These are phyloP conservation scores for Glaucomys volans DNA, from an alignment of 2,113 vertebrate genomes.

Conservation along the genomic window DNA sequence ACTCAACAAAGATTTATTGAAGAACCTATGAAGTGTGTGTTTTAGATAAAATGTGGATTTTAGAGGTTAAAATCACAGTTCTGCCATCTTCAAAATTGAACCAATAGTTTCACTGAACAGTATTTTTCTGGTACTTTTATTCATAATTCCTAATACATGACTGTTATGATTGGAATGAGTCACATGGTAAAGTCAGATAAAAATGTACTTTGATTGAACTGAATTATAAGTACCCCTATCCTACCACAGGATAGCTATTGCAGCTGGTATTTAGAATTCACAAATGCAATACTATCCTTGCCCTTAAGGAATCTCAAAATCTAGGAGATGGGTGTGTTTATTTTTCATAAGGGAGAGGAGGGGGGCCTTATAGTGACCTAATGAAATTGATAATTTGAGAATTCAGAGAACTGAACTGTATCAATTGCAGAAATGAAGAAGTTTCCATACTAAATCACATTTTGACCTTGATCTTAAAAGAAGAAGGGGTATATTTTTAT, in stretches of 20 bases:
- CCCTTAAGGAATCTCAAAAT: background rate
- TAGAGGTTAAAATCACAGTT: background rate
- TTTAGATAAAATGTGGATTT: background rate
- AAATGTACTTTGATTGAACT: background rate
- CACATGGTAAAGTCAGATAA: background rate
- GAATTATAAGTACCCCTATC: background rate
- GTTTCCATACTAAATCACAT: background rate
- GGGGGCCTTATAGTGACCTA: background rate
- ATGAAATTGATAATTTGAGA: slow-evolving; percentile 5
- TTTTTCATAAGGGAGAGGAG: background rate
- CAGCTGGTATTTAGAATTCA: background rate
- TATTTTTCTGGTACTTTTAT: slow-evolving; percentile 4
- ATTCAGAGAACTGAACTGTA: background rate
- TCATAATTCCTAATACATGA: background rate
- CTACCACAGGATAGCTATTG: background rate
- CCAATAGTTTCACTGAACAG: background rate
- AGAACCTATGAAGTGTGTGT: background rate
- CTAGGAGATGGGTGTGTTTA: background rate
- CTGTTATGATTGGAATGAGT: background rate
- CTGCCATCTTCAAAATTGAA: background rate
- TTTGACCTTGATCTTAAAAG: background rate
- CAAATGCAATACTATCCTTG: background rate
- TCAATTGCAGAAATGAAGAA: background rate
- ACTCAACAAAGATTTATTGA: background rate
- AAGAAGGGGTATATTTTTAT: background rate